Evolutionary conservation across 2,888 invertebrate genomes (phyloP).

Genomic region (Drosophila greeni): DNA sequence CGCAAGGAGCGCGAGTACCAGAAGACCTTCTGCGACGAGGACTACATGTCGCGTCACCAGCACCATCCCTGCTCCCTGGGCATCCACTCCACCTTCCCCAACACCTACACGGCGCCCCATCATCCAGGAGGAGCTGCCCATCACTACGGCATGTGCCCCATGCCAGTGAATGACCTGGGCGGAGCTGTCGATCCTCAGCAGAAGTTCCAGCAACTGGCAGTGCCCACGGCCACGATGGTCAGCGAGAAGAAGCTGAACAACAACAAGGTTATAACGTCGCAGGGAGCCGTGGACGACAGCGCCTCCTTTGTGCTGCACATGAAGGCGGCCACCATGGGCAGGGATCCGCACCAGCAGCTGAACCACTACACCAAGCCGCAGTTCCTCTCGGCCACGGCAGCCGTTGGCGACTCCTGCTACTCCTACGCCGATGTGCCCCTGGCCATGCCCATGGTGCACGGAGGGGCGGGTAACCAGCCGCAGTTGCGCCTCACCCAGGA

Average conservation of each 20-base stretch:
- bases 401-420: conserved; percentile 74
- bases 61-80: conserved; percentile 78
- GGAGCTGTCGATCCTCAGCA: conserved; percentile 80
- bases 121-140: conserved; percentile 76
- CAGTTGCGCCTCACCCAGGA: conserved; percentile 73
- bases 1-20: conserved; percentile 93
- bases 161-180: conserved; percentile 94
- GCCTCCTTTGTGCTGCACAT: conserved; percentile 77
- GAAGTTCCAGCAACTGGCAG: conserved; percentile 78
- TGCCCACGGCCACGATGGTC: conserved; percentile 76
- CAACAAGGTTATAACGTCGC: conserved; percentile 48
- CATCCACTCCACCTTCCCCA: conserved; percentile 77
- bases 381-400: conserved; percentile 67
- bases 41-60: conserved; percentile 82
- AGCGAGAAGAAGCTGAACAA: conserved; percentile 73
- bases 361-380: conserved; percentile 76
- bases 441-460: conserved; percentile 66
- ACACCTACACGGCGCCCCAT: conserved; percentile 77
- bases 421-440: conserved; percentile 72
- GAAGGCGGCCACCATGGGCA: conserved; percentile 66
- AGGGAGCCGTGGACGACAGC: conserved; percentile 65
- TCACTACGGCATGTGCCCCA: conserved; percentile 82
- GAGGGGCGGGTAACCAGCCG: conserved; percentile 39
- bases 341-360: conserved; percentile 49
- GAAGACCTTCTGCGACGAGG: conserved; percentile 93